These are phyloP conservation scores for Romanogobio albipinnatus DNA, from an alignment of 2,113 vertebrate species.

Conservation along the genomic window DNA sequence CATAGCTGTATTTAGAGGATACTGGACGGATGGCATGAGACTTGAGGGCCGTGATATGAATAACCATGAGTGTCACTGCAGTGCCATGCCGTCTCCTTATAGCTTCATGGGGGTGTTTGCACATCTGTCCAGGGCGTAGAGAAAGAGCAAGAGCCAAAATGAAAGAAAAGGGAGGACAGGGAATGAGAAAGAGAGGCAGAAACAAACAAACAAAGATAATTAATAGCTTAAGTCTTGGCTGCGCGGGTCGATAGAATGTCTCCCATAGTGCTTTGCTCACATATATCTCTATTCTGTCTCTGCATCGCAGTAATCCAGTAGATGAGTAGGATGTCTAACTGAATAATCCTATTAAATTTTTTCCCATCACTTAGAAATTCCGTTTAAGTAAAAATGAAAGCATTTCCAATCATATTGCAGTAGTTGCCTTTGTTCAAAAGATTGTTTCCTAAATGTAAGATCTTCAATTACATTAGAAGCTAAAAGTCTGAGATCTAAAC, in stretches of 20 bases:
- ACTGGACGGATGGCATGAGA: conserved; percentile 23
- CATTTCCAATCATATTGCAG: conserved; percentile 31
- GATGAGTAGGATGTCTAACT: conserved; percentile 16
- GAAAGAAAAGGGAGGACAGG: background rate
- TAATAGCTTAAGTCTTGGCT: conserved; percentile 42
- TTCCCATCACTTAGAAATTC: conserved; percentile 2
- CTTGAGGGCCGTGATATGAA: conserved; percentile 53
- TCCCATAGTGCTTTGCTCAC: conserved; percentile 24
- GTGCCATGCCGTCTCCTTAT: conserved; percentile 48
- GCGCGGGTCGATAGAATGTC: conserved; percentile 36
- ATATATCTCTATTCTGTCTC: conserved; percentile 38
- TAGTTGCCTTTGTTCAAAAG: conserved; percentile 5
- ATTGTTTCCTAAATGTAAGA: background rate
- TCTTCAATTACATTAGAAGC: background rate
- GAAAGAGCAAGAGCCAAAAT: conserved; percentile 14
- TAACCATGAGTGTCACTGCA: conserved; percentile 54
- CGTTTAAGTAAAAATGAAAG: background rate
- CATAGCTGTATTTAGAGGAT: conserved; percentile 35
- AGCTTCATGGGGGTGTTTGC: conserved; percentile 55
- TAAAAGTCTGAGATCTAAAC: background rate
- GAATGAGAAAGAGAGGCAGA: conserved; percentile 2
- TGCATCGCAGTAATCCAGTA: conserved; percentile 20
- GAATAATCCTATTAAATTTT: conserved; percentile 26
- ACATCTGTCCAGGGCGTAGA: conserved; percentile 47
- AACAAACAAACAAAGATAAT: conserved; percentile 40